Base-by-base conservation (phyloP, 2,113 vertebrate genomes). In the Onychostruthus taczanowskii region DNA sequence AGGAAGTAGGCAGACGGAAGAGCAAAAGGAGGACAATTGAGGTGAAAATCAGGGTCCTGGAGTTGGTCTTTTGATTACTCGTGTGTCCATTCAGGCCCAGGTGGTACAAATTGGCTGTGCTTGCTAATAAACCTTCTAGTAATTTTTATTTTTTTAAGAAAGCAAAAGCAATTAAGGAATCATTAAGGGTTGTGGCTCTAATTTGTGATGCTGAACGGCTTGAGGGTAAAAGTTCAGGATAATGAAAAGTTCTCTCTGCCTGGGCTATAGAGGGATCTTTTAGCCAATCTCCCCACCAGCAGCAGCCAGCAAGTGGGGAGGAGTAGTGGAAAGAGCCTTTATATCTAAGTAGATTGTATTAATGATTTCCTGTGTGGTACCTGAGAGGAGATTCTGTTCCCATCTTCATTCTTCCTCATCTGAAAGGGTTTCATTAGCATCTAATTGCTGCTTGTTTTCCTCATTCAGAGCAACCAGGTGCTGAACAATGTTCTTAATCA, bases 381-480 rank as follows among this genome's bases (percentile, higher is more conserved):
- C 72, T 79, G 69, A 68, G 63, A 90, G 55, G 13, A 33, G 74
- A 33, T 84, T 89, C 24, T 62, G 44, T 76, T 67, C 19, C 16
- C 43, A 24, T 74, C 64, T 94, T 90, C 30, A 19, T 86, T 86
- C 43, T 18, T 19, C 53, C 37, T 80, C 24, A 21, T 87, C 52
- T 64, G 78, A 75, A 86, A 90, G 75, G 20, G 4, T 47, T 95
- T 89, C 56, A 74, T 87, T 93, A 70, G 79, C 15, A 46, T 73
- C 49, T 93, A 91, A 93, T 91, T 95, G 76, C 56, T 93, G 39
- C 85, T 93, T 89, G 31, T 95, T 97, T 94, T 82, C 66, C 47
- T 94, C 33, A 70, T 85, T 94, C 75, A 89, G 87, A 90, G 35
- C 44, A 91, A 63, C 69, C 93, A 96, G 88, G 77, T 93, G 86